Evolutionary conservation across 2,888 invertebrate genomes (phyloP), one percentile per base, ranked within the genome.

Genomic region (Callyntrura guangdongensis): DNA sequence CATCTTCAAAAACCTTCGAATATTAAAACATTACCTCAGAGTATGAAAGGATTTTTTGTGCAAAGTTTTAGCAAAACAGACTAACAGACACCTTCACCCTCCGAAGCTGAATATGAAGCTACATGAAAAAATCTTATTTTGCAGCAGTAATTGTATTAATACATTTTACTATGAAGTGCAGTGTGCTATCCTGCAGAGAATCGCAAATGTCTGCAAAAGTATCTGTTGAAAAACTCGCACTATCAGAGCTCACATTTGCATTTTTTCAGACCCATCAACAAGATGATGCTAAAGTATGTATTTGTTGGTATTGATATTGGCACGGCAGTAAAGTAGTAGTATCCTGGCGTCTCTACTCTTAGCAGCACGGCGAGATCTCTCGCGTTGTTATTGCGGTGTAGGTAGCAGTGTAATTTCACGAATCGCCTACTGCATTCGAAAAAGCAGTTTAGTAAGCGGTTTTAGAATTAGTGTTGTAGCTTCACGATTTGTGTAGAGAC

Each of bases 391-490:
- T 69, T 36, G 69, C n/a, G 36, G 36, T 69, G 69, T 69, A 69
- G 69, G 69, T 69, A 69, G 69, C 14, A 20, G 25, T 22, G 53
- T 11, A 53, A 77, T 77, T 77, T 77, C 12, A 77, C 77, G 77
- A 77, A 49, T 77, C 53, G 14, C 22, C 53, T 77, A 53, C 77
- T 74, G 47, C 12, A 74, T 20, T 5, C 20, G 22, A 77, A 77
- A 14, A 12, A 25, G 22, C 25, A 53, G 22, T 25, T 20, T 53
- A 74, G 20, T 74, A 22, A 49, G 49, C 49, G 22, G 53, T 49
- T 25, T 1, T 53, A 14, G 2, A 22, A 53, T 22, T 6, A 8
- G 53, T 25, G 25, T 77, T 53, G 53, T 14, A 53, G 53, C 25
- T 77, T 77, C 25, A 25, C 53, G n/a, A 36, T 36, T n/a, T 17